Percentiles rank a stretch among this genome's conserved stretches.
phyloP scores from a whole-genome alignment of 2,797 vertebrate species.

The Peromyscus aztecus region DNA sequence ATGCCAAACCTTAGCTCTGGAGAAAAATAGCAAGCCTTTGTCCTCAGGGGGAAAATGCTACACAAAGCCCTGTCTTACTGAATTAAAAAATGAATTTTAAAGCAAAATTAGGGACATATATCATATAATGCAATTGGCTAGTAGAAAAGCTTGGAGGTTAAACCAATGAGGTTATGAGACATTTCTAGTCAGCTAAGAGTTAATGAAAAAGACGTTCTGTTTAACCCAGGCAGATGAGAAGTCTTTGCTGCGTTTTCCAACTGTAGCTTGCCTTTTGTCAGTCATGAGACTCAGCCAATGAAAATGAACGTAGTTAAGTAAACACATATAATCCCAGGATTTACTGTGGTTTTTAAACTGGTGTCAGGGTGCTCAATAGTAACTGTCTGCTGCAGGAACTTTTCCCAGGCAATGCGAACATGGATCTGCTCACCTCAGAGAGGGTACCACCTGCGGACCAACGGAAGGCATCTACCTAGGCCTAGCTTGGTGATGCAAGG shows the following conservation, averaged over 20 bases:
- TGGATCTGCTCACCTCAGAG: neutral
- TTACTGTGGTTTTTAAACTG: neutral
- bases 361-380: neutral
- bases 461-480: neutral
- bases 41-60: neutral
- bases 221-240: neutral
- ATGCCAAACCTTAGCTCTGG: neutral
- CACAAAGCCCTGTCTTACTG: neutral
- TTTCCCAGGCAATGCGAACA: no score
- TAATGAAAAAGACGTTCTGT: neutral
- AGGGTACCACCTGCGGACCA: neutral
- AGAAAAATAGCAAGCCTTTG: neutral
- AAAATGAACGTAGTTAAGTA: neutral
- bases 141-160: neutral
- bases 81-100: neutral
- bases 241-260: neutral
- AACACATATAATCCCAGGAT: neutral
- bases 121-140: neutral
- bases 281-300: fast-evolving
- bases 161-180: neutral
- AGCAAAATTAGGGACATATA: neutral
- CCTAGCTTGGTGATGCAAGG: neutral
- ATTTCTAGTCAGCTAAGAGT: neutral
- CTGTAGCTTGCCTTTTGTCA: neutral
- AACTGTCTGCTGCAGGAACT: neutral